Percentiles rank a stretch among this genome's conserved stretches.
These are phyloP conservation scores for Smittia aterrima DNA, from an alignment of 2,888 invertebrate genomes.

Conservation along the genomic window DNA sequence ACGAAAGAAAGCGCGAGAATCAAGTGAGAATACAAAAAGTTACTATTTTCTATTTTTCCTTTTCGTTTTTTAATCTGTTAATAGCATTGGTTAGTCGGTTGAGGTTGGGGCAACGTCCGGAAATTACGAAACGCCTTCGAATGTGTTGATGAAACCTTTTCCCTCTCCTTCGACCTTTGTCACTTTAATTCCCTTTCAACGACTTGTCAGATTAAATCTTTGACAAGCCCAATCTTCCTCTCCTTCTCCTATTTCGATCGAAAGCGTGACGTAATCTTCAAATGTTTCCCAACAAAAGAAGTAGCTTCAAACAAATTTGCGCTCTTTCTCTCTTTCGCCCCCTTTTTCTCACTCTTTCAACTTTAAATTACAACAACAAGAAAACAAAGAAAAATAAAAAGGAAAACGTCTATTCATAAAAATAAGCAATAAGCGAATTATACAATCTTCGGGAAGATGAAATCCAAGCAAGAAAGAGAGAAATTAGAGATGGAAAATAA, in stretches of 20 bases:
- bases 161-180: too few relatives aligned
- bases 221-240: too few relatives aligned
- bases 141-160: too few relatives aligned
- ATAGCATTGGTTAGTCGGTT: not conserved
- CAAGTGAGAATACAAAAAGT: not conserved
- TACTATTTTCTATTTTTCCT: not conserved
- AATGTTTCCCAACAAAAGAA: not conserved
- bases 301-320: not conserved
- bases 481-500: slow-evolving; percentile 16
- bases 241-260: too few relatives aligned
- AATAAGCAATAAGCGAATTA: slow-evolving; percentile 41
- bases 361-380: not conserved
- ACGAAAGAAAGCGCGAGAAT: too few relatives aligned
- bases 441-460: slow-evolving; percentile 36
- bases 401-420: slow-evolving; percentile 28
- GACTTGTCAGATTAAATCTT: too few relatives aligned
- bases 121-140: too few relatives aligned
- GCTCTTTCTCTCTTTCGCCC: slow-evolving; percentile 16
- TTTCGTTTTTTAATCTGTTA: slow-evolving; percentile 6
- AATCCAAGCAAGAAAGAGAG: not conserved
- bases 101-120: too few relatives aligned
- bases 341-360: not conserved
- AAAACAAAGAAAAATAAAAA: not conserved
- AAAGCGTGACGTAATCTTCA: too few relatives aligned
- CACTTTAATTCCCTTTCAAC: too few relatives aligned